A percentile compares a stretch with the other conserved stretches of the same genome.
These are phyloP conservation scores for Aphodius sticticus DNA, from an alignment of 2,888 invertebrate species.

Conservation along the genomic window DNA sequence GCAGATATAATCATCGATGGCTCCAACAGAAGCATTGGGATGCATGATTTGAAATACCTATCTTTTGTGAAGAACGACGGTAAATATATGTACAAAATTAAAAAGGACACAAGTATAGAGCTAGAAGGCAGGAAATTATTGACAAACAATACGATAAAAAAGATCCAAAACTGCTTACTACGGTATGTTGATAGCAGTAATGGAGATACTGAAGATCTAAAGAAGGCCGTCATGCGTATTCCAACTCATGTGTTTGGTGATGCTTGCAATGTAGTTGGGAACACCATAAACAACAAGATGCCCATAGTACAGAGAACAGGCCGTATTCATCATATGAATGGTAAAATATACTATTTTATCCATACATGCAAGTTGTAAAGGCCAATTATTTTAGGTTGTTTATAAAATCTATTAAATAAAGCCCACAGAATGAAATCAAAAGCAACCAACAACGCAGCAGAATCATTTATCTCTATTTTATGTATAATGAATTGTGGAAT, in stretches of 20 bases:
- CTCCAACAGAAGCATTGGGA: constrained; percentile 42
- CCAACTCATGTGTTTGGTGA: constrained; percentile 8
- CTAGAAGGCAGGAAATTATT: not conserved
- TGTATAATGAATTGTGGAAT: not conserved
- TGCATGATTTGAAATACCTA: constrained; percentile 39
- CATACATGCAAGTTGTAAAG: not conserved
- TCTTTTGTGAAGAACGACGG: not conserved
- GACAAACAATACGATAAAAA: not conserved
- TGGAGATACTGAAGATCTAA: constrained; percentile 1
- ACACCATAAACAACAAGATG: not conserved
- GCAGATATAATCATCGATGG: constrained; percentile 46
- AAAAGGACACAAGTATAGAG: not conserved
- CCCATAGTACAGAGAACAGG: not conserved
- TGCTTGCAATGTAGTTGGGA: constrained; percentile 13
- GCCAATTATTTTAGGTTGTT: not conserved
- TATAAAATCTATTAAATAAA: constrained; percentile 1
- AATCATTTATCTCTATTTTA: constrained; percentile 16
- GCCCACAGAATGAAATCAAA: constrained; percentile 7
- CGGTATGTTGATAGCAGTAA: not conserved
- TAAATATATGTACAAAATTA: constrained; percentile 6
- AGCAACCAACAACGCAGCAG: constrained; percentile 15
- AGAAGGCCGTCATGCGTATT: not conserved
- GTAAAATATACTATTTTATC: not conserved
- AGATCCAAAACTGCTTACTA: constrained; percentile 6
- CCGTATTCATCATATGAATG: not conserved